Conservation (phyloP, 2,797 vertebrate species). For the Brotula barbata region DNA sequence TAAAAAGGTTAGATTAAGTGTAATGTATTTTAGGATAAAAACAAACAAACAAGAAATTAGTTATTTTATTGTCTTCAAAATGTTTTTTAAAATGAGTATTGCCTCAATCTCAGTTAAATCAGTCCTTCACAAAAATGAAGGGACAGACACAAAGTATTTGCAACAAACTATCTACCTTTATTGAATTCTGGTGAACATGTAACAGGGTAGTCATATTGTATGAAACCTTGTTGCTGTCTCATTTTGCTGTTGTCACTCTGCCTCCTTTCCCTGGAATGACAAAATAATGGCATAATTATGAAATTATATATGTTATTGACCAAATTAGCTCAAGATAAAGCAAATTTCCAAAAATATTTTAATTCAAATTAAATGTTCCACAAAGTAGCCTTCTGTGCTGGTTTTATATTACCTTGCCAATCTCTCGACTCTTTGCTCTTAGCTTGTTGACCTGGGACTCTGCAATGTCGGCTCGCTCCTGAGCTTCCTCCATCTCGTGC, state of each 20-base stretch:
- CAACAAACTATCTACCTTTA: slow-evolving; percentile 52
- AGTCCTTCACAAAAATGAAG: slow-evolving; percentile 13
- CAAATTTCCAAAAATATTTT: background rate
- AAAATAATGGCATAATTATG: slow-evolving; percentile 1
- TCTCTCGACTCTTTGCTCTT: slow-evolving; percentile 85
- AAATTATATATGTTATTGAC: too few species aligned
- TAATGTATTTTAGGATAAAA: too few species aligned
- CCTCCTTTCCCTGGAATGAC: slow-evolving; percentile 70
- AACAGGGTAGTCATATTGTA: slow-evolving; percentile 74
- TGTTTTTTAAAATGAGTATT: too few species aligned
- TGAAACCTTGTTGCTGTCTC: slow-evolving; percentile 50
- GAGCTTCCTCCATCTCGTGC: slow-evolving; percentile 88
- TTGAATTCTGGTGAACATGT: slow-evolving; percentile 43
- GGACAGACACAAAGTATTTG: slow-evolving; percentile 6
- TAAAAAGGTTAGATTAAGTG: too few species aligned
- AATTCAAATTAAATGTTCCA: background rate
- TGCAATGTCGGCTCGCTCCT: slow-evolving; percentile 89
- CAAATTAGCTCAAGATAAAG: background rate
- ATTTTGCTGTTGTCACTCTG: slow-evolving; percentile 55
- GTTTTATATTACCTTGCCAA: slow-evolving; percentile 73
- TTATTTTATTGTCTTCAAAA: too few species aligned
- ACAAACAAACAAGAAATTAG: too few species aligned
- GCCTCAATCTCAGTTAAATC: too few species aligned
- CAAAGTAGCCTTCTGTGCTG: background rate
- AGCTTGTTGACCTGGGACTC: slow-evolving; percentile 94